phyloP scores from a whole-genome alignment of 2,797 vertebrate species.

The Lagodon rhomboides region DNA sequence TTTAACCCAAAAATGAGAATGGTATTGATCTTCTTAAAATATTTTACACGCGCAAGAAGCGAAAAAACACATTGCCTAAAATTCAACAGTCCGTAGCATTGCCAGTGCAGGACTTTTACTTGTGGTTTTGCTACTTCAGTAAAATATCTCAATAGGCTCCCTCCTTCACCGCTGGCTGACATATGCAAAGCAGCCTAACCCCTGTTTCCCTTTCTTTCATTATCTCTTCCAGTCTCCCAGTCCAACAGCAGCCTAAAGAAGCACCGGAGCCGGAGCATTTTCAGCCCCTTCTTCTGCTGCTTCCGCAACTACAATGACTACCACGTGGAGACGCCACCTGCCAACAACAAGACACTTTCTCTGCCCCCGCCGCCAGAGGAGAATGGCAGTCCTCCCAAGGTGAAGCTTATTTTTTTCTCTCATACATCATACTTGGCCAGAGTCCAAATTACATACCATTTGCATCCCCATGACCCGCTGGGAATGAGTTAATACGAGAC shows the following conservation, averaged over 20 bases:
- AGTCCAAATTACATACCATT: conserved; percentile 40
- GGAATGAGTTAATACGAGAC: conserved; percentile 24
- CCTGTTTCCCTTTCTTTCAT: conserved; percentile 1
- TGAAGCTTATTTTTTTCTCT: conserved; percentile 73
- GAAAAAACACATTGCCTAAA: neutral
- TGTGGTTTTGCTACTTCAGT: neutral
- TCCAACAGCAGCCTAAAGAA: conserved; percentile 97
- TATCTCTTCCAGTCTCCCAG: conserved; percentile 89
- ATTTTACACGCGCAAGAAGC: neutral
- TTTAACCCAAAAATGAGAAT: too few species aligned
- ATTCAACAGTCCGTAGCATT: neutral
- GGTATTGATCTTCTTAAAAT: neutral
- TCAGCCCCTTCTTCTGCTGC: conserved; percentile 99
- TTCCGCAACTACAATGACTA: conserved; percentile 98
- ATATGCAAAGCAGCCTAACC: conserved; percentile 16
- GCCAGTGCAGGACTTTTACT: neutral
- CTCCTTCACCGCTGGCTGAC: neutral
- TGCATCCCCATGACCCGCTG: conserved; percentile 21
- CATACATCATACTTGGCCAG: conserved; percentile 34
- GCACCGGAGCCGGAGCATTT: conserved; percentile 94
- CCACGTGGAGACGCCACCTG: conserved; percentile 90
- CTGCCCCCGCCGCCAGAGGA: conserved; percentile 93
- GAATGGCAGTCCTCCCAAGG: conserved; percentile 95
- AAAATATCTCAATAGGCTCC: neutral
- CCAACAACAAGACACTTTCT: conserved; percentile 89